These are phyloP conservation scores for Poecile montanus DNA, from an alignment of 2,797 vertebrate genomes.

Conservation along the genomic window DNA sequence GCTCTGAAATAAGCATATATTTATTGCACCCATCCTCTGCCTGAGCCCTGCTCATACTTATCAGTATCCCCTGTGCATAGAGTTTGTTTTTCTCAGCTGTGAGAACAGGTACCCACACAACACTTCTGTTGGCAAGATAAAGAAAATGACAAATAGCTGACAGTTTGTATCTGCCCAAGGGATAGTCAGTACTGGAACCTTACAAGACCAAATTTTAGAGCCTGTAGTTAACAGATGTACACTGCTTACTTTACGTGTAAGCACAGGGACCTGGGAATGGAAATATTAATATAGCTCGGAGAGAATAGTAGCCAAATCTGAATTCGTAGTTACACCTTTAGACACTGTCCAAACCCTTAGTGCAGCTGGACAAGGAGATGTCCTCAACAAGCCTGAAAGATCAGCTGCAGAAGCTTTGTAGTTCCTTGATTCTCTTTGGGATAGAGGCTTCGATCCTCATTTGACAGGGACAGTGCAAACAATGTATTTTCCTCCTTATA, in stretches of 20 bases:
- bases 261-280: background rate
- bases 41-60: background rate
- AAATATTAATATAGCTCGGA: background rate
- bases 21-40: background rate
- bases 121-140: background rate
- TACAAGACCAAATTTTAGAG: background rate
- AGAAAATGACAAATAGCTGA: background rate
- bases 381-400: background rate
- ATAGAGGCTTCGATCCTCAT: background rate
- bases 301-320: background rate
- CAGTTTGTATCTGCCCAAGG: background rate
- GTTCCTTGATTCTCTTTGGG: background rate
- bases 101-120: background rate
- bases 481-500: background rate
- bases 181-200: background rate
- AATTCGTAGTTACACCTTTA: background rate
- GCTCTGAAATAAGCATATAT: background rate
- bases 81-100: background rate
- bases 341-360: background rate
- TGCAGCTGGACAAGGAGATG: background rate
- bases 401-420: background rate
- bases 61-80: background rate
- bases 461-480: background rate
- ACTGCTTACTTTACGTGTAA: background rate
- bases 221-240: background rate